A percentile compares a stretch with the other conserved stretches of the same genome.
Conservation (phyloP, 2,797 vertebrate genomes). For the Leptatherina wallacei region DNA sequence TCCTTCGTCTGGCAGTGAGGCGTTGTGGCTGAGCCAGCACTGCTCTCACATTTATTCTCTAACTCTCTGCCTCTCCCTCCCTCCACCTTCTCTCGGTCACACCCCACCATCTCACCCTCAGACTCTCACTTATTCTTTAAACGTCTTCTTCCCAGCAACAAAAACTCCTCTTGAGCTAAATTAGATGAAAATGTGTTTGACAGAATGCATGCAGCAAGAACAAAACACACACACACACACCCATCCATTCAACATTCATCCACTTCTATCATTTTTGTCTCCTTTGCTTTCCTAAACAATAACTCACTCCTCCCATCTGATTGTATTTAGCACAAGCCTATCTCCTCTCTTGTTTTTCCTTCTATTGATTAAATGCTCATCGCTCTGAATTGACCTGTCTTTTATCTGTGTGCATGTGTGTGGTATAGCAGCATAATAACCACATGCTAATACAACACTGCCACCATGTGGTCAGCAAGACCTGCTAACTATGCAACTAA, state of each 20-base stretch:
- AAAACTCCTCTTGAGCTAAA: slow-evolving; percentile 4
- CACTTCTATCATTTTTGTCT: background rate
- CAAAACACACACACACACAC: background rate
- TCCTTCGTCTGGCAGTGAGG: slow-evolving; percentile 64
- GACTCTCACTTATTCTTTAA: slow-evolving; percentile 29
- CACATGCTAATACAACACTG: slow-evolving; percentile 46
- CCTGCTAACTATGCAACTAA: background rate
- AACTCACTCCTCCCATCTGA: background rate
- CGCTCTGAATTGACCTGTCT: slow-evolving; percentile 43
- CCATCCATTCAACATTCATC: background rate
- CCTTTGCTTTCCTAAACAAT: background rate
- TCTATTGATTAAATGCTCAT: slow-evolving; percentile 40
- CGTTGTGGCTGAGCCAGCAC: slow-evolving; percentile 69
- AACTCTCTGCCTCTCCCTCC: slow-evolving; percentile 49
- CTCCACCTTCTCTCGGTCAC: slow-evolving; percentile 34
- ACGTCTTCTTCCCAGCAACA: slow-evolving; percentile 36
- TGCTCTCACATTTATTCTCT: slow-evolving; percentile 65
- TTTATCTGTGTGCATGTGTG: slow-evolving; percentile 9
- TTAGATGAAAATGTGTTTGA: slow-evolving; percentile 7
- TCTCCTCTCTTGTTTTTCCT: slow-evolving; percentile 1
- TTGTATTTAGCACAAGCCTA: background rate
- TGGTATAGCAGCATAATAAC: background rate
- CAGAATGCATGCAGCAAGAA: background rate
- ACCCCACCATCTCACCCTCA: slow-evolving; percentile 46
- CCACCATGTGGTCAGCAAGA: slow-evolving; percentile 53